phyloP scores from a whole-genome alignment of 1,140 invertebrate genomes.

The Monochamus saltuarius region DNA sequence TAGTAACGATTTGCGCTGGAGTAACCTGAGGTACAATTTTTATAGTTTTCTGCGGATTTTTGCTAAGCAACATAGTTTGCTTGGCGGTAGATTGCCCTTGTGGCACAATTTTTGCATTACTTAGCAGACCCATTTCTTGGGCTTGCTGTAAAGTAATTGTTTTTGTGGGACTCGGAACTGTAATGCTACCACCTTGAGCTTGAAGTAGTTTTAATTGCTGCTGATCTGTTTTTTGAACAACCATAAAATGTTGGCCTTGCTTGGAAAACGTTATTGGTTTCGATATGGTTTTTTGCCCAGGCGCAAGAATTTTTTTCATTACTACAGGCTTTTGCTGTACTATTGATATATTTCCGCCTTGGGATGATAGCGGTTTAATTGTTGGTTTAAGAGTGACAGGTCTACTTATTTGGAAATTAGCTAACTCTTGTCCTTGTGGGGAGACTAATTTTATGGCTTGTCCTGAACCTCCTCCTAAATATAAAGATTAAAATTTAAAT shows the following conservation, averaged over 20 bases:
- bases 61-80: constrained; percentile 55
- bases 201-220: constrained; percentile 41
- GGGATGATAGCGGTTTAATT: constrained; percentile 28
- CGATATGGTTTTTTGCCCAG: constrained; percentile 32
- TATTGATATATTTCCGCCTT: constrained; percentile 33
- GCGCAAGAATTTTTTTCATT: constrained; percentile 46
- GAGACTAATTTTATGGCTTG: constrained; percentile 49
- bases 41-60: constrained; percentile 42
- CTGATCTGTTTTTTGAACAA: constrained; percentile 42
- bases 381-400: constrained; percentile 44
- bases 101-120: constrained; percentile 59
- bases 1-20: constrained; percentile 15
- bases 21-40: constrained; percentile 46
- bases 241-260: constrained; percentile 38
- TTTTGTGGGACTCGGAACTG: constrained; percentile 60
- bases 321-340: constrained; percentile 45
- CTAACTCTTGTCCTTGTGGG: constrained; percentile 44
- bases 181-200: constrained; percentile 15
- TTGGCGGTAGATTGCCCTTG: constrained; percentile 41
- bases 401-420: constrained; percentile 42
- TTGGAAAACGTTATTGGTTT: constrained; percentile 28
- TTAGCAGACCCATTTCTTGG: constrained; percentile 65
- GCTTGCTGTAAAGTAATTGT: constrained; percentile 70
- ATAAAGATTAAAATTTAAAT: constrained; percentile 1
- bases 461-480: constrained; percentile 28